Evolutionary conservation across 30 jellyfish, hydroid and myxozoan species (phyloP).

Genomic region (Hydractinia symbiolongicarpus): DNA sequence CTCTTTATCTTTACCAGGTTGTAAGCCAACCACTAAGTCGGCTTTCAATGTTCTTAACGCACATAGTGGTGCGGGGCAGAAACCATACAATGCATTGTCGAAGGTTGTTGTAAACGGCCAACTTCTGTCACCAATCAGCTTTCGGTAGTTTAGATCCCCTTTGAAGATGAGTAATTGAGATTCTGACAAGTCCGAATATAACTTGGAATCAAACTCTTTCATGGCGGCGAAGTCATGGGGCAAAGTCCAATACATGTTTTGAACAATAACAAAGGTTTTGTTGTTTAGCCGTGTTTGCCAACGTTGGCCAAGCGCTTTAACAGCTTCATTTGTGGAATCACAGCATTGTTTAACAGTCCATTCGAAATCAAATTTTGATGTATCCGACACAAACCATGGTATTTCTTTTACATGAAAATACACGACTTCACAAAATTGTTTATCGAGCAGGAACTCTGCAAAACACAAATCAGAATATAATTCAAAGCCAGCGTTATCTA

Average conservation of each 20-base stretch:
- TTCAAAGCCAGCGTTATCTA: slow-evolving; percentile 97
- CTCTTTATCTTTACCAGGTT: slow-evolving; percentile 69
- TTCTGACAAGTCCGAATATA: slow-evolving; percentile 49
- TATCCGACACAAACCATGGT: slow-evolving; percentile 98
- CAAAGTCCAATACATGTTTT: slow-evolving; percentile 84
- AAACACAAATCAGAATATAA: slow-evolving; percentile 83
- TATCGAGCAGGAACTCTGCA: slow-evolving; percentile 74
- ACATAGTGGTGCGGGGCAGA: slow-evolving; percentile 89
- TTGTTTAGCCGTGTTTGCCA: slow-evolving; percentile 73
- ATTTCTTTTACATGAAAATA: slow-evolving; percentile 82
- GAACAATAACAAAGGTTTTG: slow-evolving; percentile 50
- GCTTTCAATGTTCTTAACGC: slow-evolving; percentile 86
- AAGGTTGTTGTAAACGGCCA: slow-evolving; percentile 81
- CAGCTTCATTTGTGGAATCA: slow-evolving; percentile 49
- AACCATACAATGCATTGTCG: slow-evolving; percentile 65
- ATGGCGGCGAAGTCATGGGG: slow-evolving; percentile 68
- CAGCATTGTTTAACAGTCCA: slow-evolving; percentile 84
- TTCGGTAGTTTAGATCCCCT: slow-evolving; percentile 93
- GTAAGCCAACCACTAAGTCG: slow-evolving; percentile 79
- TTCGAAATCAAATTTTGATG: slow-evolving; percentile 52
- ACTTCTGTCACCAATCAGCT: slow-evolving; percentile 76
- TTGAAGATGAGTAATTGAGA: slow-evolving; percentile 73
- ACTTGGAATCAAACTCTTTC: slow-evolving; percentile 54
- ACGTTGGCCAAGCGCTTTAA: slow-evolving; percentile 54
- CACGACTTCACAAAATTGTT: slow-evolving; percentile 59